These are phyloP conservation scores for Cichlasoma orientale DNA, from an alignment of 2,797 vertebrate species.

Conservation along the genomic window DNA sequence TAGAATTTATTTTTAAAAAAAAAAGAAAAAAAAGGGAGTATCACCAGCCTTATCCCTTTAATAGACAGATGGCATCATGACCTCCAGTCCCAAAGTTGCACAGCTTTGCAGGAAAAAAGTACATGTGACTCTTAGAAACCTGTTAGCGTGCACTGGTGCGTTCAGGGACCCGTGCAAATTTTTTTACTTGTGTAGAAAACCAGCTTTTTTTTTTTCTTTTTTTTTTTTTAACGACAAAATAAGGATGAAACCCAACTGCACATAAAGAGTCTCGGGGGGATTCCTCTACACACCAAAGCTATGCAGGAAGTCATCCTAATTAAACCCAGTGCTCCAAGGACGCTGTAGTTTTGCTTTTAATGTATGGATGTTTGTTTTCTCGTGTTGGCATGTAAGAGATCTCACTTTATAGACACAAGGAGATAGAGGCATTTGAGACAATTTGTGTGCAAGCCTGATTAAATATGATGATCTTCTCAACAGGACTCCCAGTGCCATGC, in stretches of 20 bases:
- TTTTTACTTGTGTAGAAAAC: background rate
- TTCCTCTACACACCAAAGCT: background rate
- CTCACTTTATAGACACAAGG: background rate
- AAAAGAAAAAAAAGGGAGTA: background rate
- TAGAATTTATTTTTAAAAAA: background rate
- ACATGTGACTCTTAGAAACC: background rate
- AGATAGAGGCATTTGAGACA: background rate
- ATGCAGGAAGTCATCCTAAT: constrained; percentile 52
- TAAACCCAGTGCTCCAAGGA: constrained; percentile 32
- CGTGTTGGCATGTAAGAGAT: background rate
- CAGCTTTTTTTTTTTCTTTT: constrained; percentile 10
- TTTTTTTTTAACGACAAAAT: constrained; percentile 31
- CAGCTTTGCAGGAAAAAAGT: background rate
- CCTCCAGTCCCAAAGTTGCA: background rate
- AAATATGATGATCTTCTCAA: constrained; percentile 44
- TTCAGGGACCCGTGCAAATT: background rate
- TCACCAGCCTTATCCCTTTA: background rate
- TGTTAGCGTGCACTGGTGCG: background rate
- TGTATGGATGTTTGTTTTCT: background rate
- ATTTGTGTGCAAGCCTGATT: constrained; percentile 31
- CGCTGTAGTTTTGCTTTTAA: constrained; percentile 21
- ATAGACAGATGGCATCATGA: background rate
- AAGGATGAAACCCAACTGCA: background rate
- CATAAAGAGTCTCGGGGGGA: constrained; percentile 7
- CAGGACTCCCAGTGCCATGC: constrained; percentile 19